These are phyloP conservation scores for Cataglyphis cursor DNA, from an alignment of 2,888 invertebrate species.

Conservation along the genomic window DNA sequence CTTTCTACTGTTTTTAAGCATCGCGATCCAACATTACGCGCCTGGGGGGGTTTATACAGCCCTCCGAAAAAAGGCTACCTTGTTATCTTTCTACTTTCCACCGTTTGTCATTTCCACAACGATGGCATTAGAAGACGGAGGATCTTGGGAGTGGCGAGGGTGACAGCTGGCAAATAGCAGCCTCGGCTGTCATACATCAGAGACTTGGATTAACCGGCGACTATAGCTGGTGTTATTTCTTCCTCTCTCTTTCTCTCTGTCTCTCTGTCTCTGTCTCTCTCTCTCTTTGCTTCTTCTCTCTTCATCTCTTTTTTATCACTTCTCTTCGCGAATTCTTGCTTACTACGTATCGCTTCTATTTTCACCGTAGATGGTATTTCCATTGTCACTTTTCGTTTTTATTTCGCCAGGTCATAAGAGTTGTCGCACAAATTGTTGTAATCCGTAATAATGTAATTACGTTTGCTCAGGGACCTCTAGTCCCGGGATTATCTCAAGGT, in stretches of 20 bases:
- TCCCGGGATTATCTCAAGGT: background rate
- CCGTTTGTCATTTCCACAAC: conserved; percentile 75
- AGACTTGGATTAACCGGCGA: conserved; percentile 63
- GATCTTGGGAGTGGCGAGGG: conserved; percentile 34
- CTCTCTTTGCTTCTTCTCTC: background rate
- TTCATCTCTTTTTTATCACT: conserved; percentile 20
- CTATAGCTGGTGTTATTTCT: conserved; percentile 7
- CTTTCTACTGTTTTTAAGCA: conserved; percentile 59
- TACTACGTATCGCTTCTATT: conserved; percentile 9
- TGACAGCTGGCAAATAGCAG: conserved; percentile 45
- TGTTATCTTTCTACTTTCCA: conserved; percentile 72
- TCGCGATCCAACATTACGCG: conserved; percentile 55
- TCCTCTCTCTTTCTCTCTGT: conserved; percentile 17
- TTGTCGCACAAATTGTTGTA: conserved; percentile 31
- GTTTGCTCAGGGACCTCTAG: background rate
- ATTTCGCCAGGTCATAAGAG: conserved; percentile 1
- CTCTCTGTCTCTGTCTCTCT: background rate
- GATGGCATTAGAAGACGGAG: conserved; percentile 48
- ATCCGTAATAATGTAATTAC: conserved; percentile 44
- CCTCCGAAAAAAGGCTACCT: conserved; percentile 31
- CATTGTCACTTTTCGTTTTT: conserved; percentile 3
- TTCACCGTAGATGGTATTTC: conserved; percentile 21
- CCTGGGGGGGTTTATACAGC: conserved; percentile 46
- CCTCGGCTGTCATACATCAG: conserved; percentile 61
- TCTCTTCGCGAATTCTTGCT: conserved; percentile 16